Conservation (phyloP, 2,797 vertebrate genomes). For the Silurus aristotelis region DNA sequence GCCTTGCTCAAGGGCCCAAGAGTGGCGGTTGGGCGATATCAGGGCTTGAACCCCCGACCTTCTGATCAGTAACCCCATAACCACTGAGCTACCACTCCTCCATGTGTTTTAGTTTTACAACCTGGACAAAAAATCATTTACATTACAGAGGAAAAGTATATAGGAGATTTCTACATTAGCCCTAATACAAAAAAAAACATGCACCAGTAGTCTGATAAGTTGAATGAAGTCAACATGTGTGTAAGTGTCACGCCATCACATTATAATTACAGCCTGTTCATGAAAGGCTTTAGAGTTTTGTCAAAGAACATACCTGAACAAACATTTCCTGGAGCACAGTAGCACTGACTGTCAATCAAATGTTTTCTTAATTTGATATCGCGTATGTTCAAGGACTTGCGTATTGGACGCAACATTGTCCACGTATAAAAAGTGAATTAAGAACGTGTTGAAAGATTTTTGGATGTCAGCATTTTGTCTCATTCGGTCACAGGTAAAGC, state of each 20-base stretch:
- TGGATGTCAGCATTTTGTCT: no score
- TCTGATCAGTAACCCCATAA: no score
- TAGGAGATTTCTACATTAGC: background rate
- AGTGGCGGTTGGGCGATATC: no score
- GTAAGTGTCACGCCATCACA: no score
- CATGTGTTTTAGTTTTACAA: background rate
- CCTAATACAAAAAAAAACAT: background rate
- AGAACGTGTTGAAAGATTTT: background rate
- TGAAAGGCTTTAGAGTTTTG: background rate
- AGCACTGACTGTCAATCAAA: background rate
- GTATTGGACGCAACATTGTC: background rate
- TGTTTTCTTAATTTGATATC: background rate
- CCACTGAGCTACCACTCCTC: background rate
- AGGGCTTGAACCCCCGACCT: no score
- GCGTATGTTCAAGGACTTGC: background rate
- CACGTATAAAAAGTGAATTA: background rate
- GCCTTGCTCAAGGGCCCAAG: no score
- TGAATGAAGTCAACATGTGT: background rate
- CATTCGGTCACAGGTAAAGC: no score
- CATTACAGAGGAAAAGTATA: background rate
- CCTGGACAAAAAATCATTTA: background rate
- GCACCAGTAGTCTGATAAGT: background rate
- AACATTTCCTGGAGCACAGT: background rate
- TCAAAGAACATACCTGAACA: background rate
- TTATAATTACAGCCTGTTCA: background rate